Conservation (phyloP, 2,113 vertebrate species). For the Apaloderma vittatum region DNA sequence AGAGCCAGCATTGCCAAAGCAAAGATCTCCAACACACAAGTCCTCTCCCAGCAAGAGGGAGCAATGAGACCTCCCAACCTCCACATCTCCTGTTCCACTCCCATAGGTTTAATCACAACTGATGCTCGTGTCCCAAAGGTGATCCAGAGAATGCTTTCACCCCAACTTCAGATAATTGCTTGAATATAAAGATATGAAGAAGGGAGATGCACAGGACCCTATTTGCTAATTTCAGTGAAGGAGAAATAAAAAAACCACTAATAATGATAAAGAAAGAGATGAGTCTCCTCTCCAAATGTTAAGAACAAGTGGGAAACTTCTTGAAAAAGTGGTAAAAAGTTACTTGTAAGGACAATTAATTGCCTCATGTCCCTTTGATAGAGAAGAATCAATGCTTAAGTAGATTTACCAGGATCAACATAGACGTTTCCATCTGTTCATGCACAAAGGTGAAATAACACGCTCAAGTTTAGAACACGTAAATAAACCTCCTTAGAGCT, state of each 20-base stretch:
- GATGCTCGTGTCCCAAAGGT: accelerated
- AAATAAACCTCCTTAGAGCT: background rate
- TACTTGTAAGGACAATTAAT: background rate
- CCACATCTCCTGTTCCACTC: background rate
- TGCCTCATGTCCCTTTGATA: background rate
- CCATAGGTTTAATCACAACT: background rate
- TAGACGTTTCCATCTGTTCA: background rate
- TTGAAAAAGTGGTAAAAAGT: background rate
- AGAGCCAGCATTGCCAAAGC: background rate
- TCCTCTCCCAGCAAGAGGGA: accelerated
- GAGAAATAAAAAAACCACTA: background rate
- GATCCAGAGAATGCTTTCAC: background rate
- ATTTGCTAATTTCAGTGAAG: background rate
- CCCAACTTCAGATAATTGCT: background rate
- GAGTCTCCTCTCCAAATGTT: background rate
- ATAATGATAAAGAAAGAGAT: background rate
- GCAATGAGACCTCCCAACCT: accelerated
- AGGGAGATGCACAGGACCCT: background rate
- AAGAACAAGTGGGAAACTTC: background rate
- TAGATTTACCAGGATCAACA: background rate
- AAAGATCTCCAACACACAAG: background rate
- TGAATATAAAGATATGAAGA: too few relatives aligned
- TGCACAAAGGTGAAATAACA: background rate
- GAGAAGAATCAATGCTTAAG: background rate
- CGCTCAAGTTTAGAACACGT: background rate